Evolutionary conservation across 2,888 invertebrate species (phyloP).

Genomic region (Protophormia terraenovae): DNA sequence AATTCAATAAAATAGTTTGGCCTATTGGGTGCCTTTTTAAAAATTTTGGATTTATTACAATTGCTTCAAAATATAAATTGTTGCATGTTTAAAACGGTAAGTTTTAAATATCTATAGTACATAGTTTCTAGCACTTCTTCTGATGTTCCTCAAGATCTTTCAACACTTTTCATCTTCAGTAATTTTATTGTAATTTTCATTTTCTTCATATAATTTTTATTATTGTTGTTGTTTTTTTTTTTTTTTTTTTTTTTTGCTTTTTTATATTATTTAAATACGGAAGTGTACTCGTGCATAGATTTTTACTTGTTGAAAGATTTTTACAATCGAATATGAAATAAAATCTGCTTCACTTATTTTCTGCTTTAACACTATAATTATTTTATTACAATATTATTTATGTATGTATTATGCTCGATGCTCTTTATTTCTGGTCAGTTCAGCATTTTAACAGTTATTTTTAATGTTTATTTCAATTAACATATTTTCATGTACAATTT

Average conservation of each 20-base stretch:
- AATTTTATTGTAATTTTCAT: constrained; percentile 31
- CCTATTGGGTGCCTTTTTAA: constrained; percentile 54
- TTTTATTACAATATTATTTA: constrained; percentile 15
- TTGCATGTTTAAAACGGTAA: constrained; percentile 65
- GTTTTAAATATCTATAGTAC: constrained; percentile 6
- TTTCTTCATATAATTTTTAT: constrained; percentile 18
- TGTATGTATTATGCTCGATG: not conserved
- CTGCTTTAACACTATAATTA: constrained; percentile 18
- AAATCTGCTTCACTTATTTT: constrained; percentile 56
- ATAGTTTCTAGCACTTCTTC: not conserved
- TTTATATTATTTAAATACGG: constrained; percentile 53
- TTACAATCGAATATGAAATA: not conserved
- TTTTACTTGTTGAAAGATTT: constrained; percentile 38
- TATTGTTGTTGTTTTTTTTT: not conserved
- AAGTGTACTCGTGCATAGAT: constrained; percentile 60
- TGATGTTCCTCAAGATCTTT: no score
- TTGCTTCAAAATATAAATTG: constrained; percentile 16
- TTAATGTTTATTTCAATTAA: constrained; percentile 13
- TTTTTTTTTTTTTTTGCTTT: constrained; percentile 3
- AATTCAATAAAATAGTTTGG: constrained; percentile 5
- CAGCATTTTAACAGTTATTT: constrained; percentile 42
- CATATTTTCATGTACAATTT: constrained; percentile 12
- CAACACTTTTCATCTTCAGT: not conserved
- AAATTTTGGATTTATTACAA: constrained; percentile 55
- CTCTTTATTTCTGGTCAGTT: constrained; percentile 39